phyloP scores from a whole-genome alignment of 2,113 vertebrate genomes.

The Xerus inauris region DNA sequence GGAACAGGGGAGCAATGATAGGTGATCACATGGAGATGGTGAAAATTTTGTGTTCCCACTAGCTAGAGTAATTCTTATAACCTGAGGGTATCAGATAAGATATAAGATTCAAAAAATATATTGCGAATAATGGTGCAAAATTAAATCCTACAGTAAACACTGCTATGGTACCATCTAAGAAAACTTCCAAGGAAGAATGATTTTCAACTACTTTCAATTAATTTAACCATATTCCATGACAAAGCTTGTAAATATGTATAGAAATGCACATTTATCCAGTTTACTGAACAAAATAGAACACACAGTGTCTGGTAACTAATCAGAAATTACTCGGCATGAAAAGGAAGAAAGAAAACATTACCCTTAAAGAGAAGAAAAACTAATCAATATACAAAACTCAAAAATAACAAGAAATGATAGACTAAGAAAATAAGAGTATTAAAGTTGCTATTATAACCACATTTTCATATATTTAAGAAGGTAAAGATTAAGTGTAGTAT shows the following conservation, averaged over 20 bases:
- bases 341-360: background rate
- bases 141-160: background rate
- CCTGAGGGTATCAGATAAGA: no score
- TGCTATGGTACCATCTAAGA: background rate
- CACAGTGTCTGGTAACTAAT: background rate
- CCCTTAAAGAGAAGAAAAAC: background rate
- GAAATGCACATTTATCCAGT: background rate
- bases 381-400: background rate
- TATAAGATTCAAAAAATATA: no score
- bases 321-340: background rate
- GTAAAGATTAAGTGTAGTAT: background rate
- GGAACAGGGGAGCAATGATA: background rate
- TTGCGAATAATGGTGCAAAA: no score
- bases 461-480: background rate
- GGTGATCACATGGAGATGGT: background rate
- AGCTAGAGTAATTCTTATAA: background rate
- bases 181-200: background rate
- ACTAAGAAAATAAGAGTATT: background rate
- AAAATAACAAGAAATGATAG: background rate
- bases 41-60: no score
- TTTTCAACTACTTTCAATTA: background rate
- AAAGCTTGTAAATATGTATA: background rate
- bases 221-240: background rate
- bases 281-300: background rate
- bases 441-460: background rate